Percentiles rank a stretch among this genome's conserved stretches.
phyloP scores from a whole-genome alignment of 2,888 invertebrate species.

The Drosophila nr. medialis region DNA sequence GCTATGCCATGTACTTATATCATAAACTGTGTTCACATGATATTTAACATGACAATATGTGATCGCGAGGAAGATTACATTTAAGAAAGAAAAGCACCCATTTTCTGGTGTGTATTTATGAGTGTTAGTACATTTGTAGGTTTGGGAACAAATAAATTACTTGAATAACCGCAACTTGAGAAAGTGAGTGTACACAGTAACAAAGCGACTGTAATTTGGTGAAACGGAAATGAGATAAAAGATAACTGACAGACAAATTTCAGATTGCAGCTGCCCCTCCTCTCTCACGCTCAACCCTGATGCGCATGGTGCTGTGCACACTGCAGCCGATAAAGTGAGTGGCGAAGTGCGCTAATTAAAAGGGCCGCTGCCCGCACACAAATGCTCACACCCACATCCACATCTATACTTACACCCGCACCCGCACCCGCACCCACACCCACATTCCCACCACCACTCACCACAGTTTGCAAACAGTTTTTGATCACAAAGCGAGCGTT shows the following conservation, averaged over 20 bases:
- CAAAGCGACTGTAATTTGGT: constrained; percentile 62
- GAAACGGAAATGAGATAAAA: constrained; percentile 65
- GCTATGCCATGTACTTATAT: too few relatives aligned
- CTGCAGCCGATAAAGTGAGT: constrained; percentile 51
- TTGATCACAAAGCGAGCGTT: constrained; percentile 48
- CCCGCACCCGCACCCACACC: not conserved
- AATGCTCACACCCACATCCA: constrained; percentile 4
- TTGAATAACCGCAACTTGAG: constrained; percentile 50
- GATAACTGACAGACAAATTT: constrained; percentile 25
- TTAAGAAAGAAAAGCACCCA: not conserved
- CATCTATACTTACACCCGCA: not conserved
- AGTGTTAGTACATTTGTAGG: not conserved
- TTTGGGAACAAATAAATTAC: constrained; percentile 22
- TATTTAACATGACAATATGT: not conserved
- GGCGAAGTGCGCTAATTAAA: constrained; percentile 68
- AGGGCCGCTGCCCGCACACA: constrained; percentile 50
- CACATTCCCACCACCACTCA: not conserved
- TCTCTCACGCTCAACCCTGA: not conserved
- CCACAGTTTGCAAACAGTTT: constrained; percentile 58
- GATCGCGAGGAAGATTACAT: not conserved
- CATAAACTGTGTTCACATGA: too few relatives aligned
- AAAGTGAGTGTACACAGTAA: constrained; percentile 53
- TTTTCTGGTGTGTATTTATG: not conserved
- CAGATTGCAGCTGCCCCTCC: constrained; percentile 9
- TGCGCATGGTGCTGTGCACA: constrained; percentile 21